A percentile compares a stretch with the other conserved stretches of the same genome.
Conservation (phyloP, 2,888 invertebrate species). For the Eubasilissa splendida region DNA sequence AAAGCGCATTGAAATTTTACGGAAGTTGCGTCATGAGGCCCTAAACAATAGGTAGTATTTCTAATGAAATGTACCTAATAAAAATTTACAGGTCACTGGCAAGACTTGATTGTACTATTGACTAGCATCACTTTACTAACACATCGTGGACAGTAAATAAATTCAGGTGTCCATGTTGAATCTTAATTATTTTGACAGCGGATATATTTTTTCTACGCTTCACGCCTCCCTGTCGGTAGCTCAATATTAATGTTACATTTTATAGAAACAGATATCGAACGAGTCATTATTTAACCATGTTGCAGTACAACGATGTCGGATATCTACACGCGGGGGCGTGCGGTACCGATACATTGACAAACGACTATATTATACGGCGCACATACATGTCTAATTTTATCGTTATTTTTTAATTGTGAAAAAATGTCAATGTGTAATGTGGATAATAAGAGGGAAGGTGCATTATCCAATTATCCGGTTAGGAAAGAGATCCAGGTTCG, state of each 20-base stretch:
- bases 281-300: constrained; percentile 16
- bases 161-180: constrained; percentile 23
- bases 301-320: constrained; percentile 4
- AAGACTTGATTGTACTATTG: background rate
- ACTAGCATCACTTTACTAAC: constrained; percentile 11
- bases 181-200: constrained; percentile 41
- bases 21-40: too few relatives aligned
- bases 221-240: constrained; percentile 35
- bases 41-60: too few relatives aligned
- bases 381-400: too few relatives aligned
- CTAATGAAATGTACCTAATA: too few relatives aligned
- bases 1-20: too few relatives aligned
- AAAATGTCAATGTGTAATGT: too few relatives aligned
- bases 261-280: constrained; percentile 20
- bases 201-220: constrained; percentile 12
- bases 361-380: constrained; percentile 10
- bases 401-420: too few relatives aligned
- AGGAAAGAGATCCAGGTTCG: too few relatives aligned
- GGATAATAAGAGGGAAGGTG: too few relatives aligned
- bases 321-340: background rate
- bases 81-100: too few relatives aligned
- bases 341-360: background rate
- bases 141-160: constrained; percentile 11
- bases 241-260: constrained; percentile 27
- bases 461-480: too few relatives aligned